Evolutionary conservation across 35 echinoderm and acorn worm genomes (phyloP).

Genomic region (Ophioderma brevispina): DNA sequence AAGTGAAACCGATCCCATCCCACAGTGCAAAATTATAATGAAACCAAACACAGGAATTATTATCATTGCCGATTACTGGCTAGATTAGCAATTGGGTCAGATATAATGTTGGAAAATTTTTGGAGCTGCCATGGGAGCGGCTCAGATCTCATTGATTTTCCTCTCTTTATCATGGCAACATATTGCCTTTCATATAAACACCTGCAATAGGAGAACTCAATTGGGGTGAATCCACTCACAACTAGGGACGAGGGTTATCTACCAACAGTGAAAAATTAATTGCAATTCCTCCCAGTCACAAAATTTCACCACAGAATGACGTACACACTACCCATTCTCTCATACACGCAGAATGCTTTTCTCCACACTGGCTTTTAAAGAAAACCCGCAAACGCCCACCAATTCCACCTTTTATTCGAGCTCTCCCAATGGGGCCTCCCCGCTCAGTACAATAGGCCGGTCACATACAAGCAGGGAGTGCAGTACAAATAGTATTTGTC

Average conservation of each 20-base stretch:
- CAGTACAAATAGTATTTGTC: conserved; percentile 10
- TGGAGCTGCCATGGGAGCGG: too few relatives aligned
- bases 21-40: not conserved
- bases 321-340: not conserved
- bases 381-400: not conserved
- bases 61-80: not conserved
- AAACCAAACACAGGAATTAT: not conserved
- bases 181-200: too few relatives aligned
- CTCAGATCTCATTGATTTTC: too few relatives aligned
- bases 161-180: too few relatives aligned
- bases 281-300: not conserved
- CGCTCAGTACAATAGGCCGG: not conserved
- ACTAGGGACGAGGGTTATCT: not conserved
- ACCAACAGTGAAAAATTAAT: not conserved
- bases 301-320: not conserved
- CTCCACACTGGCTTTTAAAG: not conserved
- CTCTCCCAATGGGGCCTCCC: not conserved
- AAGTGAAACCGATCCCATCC: conserved; percentile 5
- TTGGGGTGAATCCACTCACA: not conserved
- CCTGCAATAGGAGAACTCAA: too few relatives aligned
- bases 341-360: not conserved
- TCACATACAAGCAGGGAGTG: not conserved
- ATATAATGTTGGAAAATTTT: not conserved
- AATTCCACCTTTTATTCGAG: not conserved
- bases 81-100: not conserved